Evolutionary conservation across 2,113 vertebrate species (phyloP).

Genomic region (Anoplopoma fimbria): DNA sequence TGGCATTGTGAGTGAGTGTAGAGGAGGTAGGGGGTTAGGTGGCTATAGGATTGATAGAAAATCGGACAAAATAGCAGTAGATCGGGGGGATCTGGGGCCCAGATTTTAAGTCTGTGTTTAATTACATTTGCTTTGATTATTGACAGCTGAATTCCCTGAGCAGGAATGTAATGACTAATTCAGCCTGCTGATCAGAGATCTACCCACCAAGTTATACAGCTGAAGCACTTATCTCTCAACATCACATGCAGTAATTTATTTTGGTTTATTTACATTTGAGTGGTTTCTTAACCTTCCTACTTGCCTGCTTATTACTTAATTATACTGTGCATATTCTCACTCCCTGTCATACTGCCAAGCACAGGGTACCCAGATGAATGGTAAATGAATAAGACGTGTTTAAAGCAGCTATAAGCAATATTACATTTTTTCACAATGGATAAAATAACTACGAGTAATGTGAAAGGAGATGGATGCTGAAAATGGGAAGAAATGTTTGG

Average conservation of each 20-base stretch:
- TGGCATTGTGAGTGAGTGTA: slow-evolving; percentile 56
- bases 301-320: not conserved
- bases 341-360: not conserved
- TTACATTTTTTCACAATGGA: not conserved
- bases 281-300: slow-evolving; percentile 7
- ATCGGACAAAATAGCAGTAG: slow-evolving; percentile 46
- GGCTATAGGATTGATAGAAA: slow-evolving; percentile 43
- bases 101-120: slow-evolving; percentile 46
- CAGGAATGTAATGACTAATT: slow-evolving; percentile 8
- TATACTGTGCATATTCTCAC: not conserved
- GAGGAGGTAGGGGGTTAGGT: slow-evolving; percentile 32
- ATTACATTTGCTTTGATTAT: slow-evolving; percentile 67
- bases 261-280: slow-evolving; percentile 10
- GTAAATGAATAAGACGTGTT: not conserved
- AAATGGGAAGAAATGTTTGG: no score
- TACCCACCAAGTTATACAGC: not conserved
- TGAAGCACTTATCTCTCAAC: slow-evolving; percentile 3
- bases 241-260: slow-evolving; percentile 8
- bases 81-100: slow-evolving; percentile 35
- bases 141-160: slow-evolving; percentile 49
- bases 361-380: not conserved
- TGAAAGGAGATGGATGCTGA: not conserved
- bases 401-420: not conserved
- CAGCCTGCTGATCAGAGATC: slow-evolving; percentile 10
- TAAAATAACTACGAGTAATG: not conserved